Percentiles rank a stretch among this genome's conserved stretches.
Conservation (phyloP, 2,797 vertebrate genomes). For the Molossus molossus region DNA sequence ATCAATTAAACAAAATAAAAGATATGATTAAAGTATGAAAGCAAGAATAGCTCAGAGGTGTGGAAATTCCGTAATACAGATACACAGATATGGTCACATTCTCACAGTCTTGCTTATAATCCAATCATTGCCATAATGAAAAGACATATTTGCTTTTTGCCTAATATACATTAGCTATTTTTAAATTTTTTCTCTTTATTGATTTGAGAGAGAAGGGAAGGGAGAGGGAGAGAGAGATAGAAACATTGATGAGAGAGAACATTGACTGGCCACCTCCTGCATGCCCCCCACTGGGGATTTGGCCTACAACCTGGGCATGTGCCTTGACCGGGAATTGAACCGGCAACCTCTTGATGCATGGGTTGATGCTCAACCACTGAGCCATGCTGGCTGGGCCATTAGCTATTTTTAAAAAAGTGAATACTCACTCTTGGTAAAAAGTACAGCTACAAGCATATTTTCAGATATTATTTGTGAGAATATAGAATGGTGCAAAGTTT, state of each 20-base stretch:
- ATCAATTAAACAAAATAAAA: conserved; percentile 4
- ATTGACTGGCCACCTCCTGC: no score
- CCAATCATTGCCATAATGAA: background rate
- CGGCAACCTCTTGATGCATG: no score
- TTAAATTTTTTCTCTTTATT: no score
- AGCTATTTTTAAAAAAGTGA: background rate
- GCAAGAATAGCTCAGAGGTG: background rate
- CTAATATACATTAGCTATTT: background rate
- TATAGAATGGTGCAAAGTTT: background rate
- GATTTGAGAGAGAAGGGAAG: no score
- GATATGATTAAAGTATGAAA: background rate
- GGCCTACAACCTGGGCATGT: no score
- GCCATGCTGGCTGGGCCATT: background rate
- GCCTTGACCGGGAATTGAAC: no score
- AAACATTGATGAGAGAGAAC: no score
- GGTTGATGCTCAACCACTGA: no score
- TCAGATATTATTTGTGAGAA: background rate
- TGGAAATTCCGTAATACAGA: background rate
- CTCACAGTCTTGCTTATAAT: background rate
- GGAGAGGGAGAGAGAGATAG: no score
- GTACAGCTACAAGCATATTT: background rate
- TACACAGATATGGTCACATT: background rate
- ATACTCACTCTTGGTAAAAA: background rate
- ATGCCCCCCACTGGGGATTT: no score
- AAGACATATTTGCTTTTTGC: background rate